A percentile compares a stretch with the other conserved stretches of the same genome.
These are phyloP conservation scores for Apamea anceps DNA, from an alignment of 2,888 invertebrate genomes.

Conservation along the genomic window DNA sequence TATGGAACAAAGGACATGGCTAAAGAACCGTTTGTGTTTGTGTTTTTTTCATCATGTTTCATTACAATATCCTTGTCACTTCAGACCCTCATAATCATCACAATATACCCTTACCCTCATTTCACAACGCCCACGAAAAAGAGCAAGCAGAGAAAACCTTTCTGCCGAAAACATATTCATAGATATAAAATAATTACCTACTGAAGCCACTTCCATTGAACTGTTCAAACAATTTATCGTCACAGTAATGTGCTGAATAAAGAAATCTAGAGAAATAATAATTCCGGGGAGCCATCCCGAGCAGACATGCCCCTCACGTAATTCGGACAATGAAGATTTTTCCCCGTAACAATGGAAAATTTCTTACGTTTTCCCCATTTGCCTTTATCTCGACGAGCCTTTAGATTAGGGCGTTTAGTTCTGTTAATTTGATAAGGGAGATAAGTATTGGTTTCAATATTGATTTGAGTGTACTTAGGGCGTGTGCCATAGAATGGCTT, in stretches of 20 bases:
- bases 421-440: conserved; percentile 62
- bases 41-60: background rate
- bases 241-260: conserved; percentile 73
- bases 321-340: conserved; percentile 83
- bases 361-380: conserved; percentile 59
- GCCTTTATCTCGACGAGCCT: conserved; percentile 42
- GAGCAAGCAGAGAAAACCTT: background rate
- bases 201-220: conserved; percentile 61
- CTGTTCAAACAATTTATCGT: conserved; percentile 60
- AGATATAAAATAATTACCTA: conserved; percentile 18
- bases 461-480: conserved; percentile 41
- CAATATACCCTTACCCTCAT: background rate
- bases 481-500: background rate
- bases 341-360: conserved; percentile 77
- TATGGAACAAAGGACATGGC: background rate
- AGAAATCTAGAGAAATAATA: conserved; percentile 80
- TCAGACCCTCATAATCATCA: background rate
- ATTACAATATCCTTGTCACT: background rate
- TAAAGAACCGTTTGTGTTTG: background rate
- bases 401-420: conserved; percentile 59
- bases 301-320: conserved; percentile 82
- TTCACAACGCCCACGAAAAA: background rate
- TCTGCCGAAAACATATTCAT: conserved; percentile 4
- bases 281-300: conserved; percentile 77
- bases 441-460: conserved; percentile 56